These are phyloP conservation scores for Psammodynastes pulverulentus DNA, from an alignment of 2,113 vertebrate species.

Conservation along the genomic window DNA sequence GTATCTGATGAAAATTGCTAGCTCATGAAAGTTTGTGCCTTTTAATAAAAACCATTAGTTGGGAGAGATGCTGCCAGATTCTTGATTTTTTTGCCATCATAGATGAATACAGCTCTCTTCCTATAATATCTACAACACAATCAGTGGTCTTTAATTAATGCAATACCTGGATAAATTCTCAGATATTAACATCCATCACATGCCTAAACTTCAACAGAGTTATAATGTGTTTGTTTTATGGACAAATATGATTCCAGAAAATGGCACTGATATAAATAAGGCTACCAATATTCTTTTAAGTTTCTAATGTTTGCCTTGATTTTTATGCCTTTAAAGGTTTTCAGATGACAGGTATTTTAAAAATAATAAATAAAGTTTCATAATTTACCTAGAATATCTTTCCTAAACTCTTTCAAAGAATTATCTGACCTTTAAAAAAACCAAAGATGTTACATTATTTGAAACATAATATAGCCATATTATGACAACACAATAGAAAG, in stretches of 20 bases:
- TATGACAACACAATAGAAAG: constrained; percentile 11
- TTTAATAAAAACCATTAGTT: background rate
- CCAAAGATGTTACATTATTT: background rate
- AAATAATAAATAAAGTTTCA: background rate
- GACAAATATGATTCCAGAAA: background rate
- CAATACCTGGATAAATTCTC: background rate
- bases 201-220: background rate
- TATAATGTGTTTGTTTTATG: background rate
- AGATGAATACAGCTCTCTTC: background rate
- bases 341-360: background rate
- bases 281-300: background rate
- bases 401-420: background rate
- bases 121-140: background rate
- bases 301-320: background rate
- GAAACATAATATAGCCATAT: background rate
- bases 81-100: background rate
- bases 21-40: background rate
- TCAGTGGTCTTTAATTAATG: background rate
- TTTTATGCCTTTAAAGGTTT: background rate
- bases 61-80: background rate
- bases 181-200: background rate
- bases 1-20: background rate
- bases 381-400: background rate
- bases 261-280: background rate
- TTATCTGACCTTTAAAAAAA: background rate